Base-by-base conservation (phyloP, 2,113 vertebrate species). In the Cricetomys ansorgei region DNA sequence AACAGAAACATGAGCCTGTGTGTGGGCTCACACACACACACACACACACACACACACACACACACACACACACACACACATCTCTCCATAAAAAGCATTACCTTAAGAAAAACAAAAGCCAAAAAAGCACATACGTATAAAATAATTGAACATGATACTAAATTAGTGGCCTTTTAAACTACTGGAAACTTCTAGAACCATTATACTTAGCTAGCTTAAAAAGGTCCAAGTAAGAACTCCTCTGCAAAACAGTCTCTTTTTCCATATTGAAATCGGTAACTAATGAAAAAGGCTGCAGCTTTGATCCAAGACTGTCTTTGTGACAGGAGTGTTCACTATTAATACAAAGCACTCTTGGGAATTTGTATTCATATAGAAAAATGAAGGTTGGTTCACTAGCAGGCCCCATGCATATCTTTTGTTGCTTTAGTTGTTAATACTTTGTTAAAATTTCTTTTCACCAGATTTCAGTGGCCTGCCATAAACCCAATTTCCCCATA, bases 401-500 rank as follows among this genome's bases (percentile, higher is more conserved):
- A 3, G 29, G 8, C 7, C 40, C 31, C 3, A 12, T 62, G 25
- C 2, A n/a, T 45, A 12, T 69, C 77, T 84, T 93, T 70, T 76
- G 50, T 64, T 84, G 37, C 40, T 85, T 84, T 88, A 88, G 16
- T 93, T 92, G 80, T 76, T 92, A 53, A 77, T 92, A 34, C 27
- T 80, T 67, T 80, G 43, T 67, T 73, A 16, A 27, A 10, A 83
- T 48, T 87, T 45, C 83, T 77, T 40, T 45, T 34, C n/a, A 88
- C 9, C n/a, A 19, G n/a, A 92, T 75, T 84, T 88, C n/a, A 43
- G 69, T 69, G 17, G 40, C 69, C 84, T 92, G 45, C 34, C 45
- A 76, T 84, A 92, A 93, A 65, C 40, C 59, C 94, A 37, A 91
- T 84, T 88, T 91, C 34, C 64, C 59, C 67, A 62, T 81, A 87